Evolutionary conservation across 2,888 invertebrate genomes (phyloP).

Genomic region (Listrodromus nycthemerus): DNA sequence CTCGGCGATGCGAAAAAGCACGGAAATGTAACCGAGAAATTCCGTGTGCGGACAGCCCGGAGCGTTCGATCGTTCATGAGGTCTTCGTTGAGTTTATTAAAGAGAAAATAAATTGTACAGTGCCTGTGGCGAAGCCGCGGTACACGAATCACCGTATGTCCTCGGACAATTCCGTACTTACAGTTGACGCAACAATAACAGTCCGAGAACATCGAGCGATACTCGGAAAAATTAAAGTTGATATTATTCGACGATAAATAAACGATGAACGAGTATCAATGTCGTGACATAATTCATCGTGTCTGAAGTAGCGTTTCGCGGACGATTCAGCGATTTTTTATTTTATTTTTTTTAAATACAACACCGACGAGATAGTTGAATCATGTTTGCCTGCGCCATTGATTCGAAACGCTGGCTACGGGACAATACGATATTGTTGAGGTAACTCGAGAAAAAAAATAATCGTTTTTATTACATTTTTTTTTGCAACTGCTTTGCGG

Average conservation of each 20-base stretch:
- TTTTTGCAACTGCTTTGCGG: background rate
- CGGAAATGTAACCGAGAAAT: slow-evolving; percentile 11
- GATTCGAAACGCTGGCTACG: slow-evolving; percentile 87
- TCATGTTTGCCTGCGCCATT: slow-evolving; percentile 87
- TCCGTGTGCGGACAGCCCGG: background rate
- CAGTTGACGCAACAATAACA: background rate
- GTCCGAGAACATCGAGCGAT: background rate
- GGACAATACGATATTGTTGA: slow-evolving; percentile 82
- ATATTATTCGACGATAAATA: background rate
- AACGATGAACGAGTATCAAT: background rate
- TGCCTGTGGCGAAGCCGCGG: background rate
- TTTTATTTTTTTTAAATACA: background rate
- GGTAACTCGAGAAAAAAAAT: slow-evolving; percentile 75
- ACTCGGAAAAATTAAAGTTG: background rate
- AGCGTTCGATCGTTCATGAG: background rate
- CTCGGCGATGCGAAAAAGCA: background rate
- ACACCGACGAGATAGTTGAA: slow-evolving; percentile 59
- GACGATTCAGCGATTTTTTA: background rate
- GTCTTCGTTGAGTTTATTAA: background rate
- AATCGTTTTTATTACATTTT: background rate
- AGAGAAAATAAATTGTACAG: background rate
- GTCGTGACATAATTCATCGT: background rate
- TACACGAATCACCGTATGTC: background rate
- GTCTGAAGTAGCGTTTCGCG: background rate
- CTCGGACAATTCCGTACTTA: background rate